Percentiles rank a stretch among this genome's conserved stretches.
These are phyloP conservation scores for Trisateles emortualis DNA, from an alignment of 2,888 invertebrate genomes.

Conservation along the genomic window DNA sequence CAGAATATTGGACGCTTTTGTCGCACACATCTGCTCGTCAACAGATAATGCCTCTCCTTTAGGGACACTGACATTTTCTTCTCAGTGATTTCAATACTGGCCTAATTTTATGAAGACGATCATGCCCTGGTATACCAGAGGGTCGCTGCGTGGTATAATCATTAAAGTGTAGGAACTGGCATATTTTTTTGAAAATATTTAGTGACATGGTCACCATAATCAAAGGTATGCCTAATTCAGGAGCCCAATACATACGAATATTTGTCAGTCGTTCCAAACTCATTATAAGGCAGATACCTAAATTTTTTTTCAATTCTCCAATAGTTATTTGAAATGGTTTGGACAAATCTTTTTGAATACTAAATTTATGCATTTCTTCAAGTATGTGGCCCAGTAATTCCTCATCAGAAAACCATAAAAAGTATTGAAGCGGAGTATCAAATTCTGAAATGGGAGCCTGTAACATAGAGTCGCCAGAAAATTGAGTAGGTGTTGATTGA, in stretches of 20 bases:
- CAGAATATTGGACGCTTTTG: constrained; percentile 27
- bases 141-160: constrained; percentile 18
- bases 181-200: constrained; percentile 33
- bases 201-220: constrained; percentile 25
- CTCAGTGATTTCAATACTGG: constrained; percentile 4
- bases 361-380: too few relatives aligned
- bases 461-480: too few relatives aligned
- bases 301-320: too few relatives aligned
- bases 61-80: neutral
- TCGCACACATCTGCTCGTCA: constrained; percentile 30
- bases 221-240: constrained; percentile 30
- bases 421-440: too few relatives aligned
- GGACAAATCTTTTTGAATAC: too few relatives aligned
- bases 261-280: neutral
- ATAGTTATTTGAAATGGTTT: too few relatives aligned
- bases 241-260: constrained; percentile 13
- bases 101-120: constrained; percentile 11
- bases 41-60: constrained; percentile 18
- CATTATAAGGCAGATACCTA: too few relatives aligned
- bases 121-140: neutral
- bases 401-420: too few relatives aligned
- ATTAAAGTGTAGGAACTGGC: constrained; percentile 21
- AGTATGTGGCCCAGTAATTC: too few relatives aligned
- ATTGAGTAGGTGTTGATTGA: too few relatives aligned
- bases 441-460: too few relatives aligned